Base-by-base conservation (phyloP, 2,888 invertebrate species). In the Diarsia rubi region DNA sequence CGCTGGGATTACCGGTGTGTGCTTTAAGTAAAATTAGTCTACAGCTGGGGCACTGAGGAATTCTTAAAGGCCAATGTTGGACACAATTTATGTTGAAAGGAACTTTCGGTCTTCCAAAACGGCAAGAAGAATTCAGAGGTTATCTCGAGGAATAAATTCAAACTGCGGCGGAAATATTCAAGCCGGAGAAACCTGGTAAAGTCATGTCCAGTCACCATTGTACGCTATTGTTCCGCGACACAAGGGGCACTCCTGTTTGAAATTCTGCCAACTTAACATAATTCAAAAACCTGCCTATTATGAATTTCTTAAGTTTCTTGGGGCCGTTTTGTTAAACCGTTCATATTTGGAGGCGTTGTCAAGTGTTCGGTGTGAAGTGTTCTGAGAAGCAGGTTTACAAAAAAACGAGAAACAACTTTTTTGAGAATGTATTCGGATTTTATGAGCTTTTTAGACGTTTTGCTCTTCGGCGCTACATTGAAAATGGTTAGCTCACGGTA, bases 131-230 rank as follows among this genome's bases (percentile, higher is more conserved):
- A 14, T 78, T 63, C 57, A 14, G 16, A 78, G 52, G 27, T 52
- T 45, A 24, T 62, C 57, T 57, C 63, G n/a, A 68, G 59, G 37
- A 54, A 81, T 69, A 47, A 54, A 84, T 73, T 59, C 42, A 67
- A 54, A 31, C 45, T 24, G 59, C 16, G 19, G 54, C 24, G 69
- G 65, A 71, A 67, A 71, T 67, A 69, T 60, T 59, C 66, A 67
- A 64, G 72, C 69, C 37, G 44, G 42, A 73, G 59, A 54, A 75
- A 62, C 59, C 69, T 69, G 75, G 71, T 76, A 72, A 73, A 76
- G 82, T 79, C 76, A 78, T 66, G 70, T 42, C 73, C 82, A 82
- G 60, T 71, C 77, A 27, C 87, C 78, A 83, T 85, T 80, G 67
- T 85, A 62, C 59, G 69, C 59, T 52, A 64, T 85, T 80, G 79